Evolutionary conservation across 2,888 invertebrate species (phyloP), one percentile per base, ranked within the genome.

Genomic region (Agrotis clavis): DNA sequence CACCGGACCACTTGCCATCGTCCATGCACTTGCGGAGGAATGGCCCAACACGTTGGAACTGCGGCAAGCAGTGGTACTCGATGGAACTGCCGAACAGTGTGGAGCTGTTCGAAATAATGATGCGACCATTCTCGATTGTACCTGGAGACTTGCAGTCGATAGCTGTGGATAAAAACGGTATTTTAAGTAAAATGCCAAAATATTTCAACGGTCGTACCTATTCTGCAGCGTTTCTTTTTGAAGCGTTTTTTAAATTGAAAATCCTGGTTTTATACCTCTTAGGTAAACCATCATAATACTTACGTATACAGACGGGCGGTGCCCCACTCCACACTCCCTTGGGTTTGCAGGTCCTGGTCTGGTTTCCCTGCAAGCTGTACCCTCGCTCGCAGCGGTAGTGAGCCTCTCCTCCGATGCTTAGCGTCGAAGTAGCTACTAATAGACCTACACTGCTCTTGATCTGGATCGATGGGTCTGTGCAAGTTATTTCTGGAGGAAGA

Each of bases 21-120:
- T 98, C 98, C 92, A 97, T 96, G 90, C 99, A 99, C 89, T 98
- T 98, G 74, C 99, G 96, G 25, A 98, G 93, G 91, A 98, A 98
- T 0, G 98, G 98, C 0, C 99, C 99, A 0, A 98, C 97, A 14
- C 98, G 96, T 89, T 98, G 98, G 94, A 97, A 98, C 86, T 98
- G 98, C 4, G 98, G 99, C 71, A 99, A 93, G 90, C 99, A 99
- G 90, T 99, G 98, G 92, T 99, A 99, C 90, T 99, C 99, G 1
- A 98, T 98, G 0, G 98, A 98, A 67, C 98, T 98, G 47, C 98
- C 98, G 91, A 98, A 99, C 0, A 97, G 96, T 0, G 98, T 98
- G 0, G 98, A 98, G 63, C 98, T 98, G 89, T 99, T 99, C 72
- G 98, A 97, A 50, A 98, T 97, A 85, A 99, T 98, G 21, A 98